phyloP scores from a whole-genome alignment of 2,797 vertebrate genomes.

The Hyperoplus lanceolatus region DNA sequence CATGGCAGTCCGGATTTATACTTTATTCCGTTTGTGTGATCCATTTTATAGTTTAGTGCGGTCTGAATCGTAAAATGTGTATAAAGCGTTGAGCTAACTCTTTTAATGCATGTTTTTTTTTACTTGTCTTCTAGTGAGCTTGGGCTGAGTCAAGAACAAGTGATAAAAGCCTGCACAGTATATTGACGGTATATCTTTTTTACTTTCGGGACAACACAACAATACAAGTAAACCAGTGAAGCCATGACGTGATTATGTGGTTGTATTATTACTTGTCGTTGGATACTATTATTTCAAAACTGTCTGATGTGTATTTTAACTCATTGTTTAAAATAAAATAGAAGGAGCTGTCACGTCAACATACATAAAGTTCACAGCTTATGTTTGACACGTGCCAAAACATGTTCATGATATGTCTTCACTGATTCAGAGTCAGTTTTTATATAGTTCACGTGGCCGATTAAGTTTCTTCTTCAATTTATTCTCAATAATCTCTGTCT shows the following conservation, averaged over 20 bases:
- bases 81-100: neutral
- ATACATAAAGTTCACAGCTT: neutral
- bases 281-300: neutral
- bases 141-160: neutral
- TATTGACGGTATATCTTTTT: neutral
- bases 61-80: neutral
- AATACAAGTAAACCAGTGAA: neutral
- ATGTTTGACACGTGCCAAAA: constrained; percentile 9
- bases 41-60: neutral
- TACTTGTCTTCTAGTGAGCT: neutral
- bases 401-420: neutral
- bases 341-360: neutral
- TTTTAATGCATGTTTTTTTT: neutral
- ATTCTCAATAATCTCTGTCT: neutral
- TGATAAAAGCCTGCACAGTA: neutral
- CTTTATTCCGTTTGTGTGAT: neutral
- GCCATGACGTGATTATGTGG: neutral
- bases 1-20: neutral
- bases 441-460: neutral
- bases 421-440: neutral
- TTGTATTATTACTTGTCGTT: neutral
- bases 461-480: neutral
- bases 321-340: constrained; percentile 3
- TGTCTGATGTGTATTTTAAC: neutral
- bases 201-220: neutral